Evolutionary conservation across 2,888 invertebrate species (phyloP), one percentile per base, ranked within the genome.

Genomic region (Chesias legatella): DNA sequence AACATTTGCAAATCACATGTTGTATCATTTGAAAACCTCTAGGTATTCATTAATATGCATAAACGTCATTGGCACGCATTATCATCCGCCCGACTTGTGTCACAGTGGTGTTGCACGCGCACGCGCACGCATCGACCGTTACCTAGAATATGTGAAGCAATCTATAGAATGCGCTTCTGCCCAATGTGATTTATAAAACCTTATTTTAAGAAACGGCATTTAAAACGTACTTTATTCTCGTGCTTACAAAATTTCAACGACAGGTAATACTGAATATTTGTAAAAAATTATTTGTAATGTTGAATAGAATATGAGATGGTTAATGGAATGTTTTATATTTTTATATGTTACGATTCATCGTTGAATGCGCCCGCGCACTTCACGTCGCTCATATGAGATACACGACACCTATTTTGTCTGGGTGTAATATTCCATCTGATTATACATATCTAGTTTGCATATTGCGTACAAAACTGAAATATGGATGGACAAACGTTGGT

Each of bases 271-370:
- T 32, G 28, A 30, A 39, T n/a, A n/a, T n/a, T 35, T 39, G 33
- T 5, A 36, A 40, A 36, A 40, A 40, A 39, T 44, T 44, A 40
- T 44, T 44, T 39, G 10, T 29, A 42, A 44, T 35, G 35, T 39
- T 44, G 28, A 41, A n/a, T n/a, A n/a, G n/a, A n/a, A n/a, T n/a
- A n/a, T n/a, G n/a, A 23, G 31, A 45, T 45, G 33, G 44, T 40
- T 45, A 40, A 36, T 40, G 33, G 36, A 40, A 36, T 40, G 32
- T 45, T 45, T 40, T 40, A 36, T 45, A 45, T 45, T 36, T 45
- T 45, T 33, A 40, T 45, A 45, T 40, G 32, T 44, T 44, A 44
- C 25, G 5, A 43, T 30, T 23, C 23, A 22, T 33, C 33, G 25
- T 26, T 31, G 31, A 9, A 24, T 21, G 9, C 28, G 23, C 6